Base-by-base conservation (phyloP, 2,888 invertebrate genomes). In the Dasysyrphus tricinctus region DNA sequence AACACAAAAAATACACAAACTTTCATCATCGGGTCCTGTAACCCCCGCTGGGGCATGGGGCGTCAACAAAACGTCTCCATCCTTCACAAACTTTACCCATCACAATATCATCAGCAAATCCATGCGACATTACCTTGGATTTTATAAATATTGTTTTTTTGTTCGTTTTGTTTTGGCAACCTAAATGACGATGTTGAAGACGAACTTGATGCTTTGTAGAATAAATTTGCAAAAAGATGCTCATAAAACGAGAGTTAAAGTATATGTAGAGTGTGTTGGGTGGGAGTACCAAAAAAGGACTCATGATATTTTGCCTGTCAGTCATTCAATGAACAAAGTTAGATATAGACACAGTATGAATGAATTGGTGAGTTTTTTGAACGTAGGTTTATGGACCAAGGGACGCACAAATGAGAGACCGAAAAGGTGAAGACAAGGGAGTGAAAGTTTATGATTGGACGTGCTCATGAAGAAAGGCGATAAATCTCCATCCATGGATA, bases 401-500 rank as follows among this genome's bases (percentile, higher is more conserved):
- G 12, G 24, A 51, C 24, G 7, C 14, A 29, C 32, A 14, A 39
- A 61, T 16, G 7, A n/a, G 32, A 65, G 14, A 24, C 3, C 6
- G 12, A 34, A 54, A 51, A 57, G 56, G 19, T 37, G 47, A 49
- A 56, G 16, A 61, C 44, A 49, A 73, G n/a, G 39, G 49, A 69
- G 69, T 61, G 34, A 70, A 86, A 82, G 74, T 86, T 86, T 86
- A 86, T 82, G 78, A 82, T 86, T 81, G 82, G 78, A 86, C 78
- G 86, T 82, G 86, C 74, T 82, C 82, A 86, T 79, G 86, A 79
- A 86, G 86, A 82, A 82, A 82, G 82, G 82, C 86, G 86, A 86
- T 82, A 86, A 86, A 82, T 82, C 86, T 78, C 82, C 44, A 75
- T 63, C 72, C 77, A 16, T 34, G 16, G 11, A 57, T n/a, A n/a